phyloP scores from a whole-genome alignment of 2,888 invertebrate species.

The Plebejus melissa region DNA sequence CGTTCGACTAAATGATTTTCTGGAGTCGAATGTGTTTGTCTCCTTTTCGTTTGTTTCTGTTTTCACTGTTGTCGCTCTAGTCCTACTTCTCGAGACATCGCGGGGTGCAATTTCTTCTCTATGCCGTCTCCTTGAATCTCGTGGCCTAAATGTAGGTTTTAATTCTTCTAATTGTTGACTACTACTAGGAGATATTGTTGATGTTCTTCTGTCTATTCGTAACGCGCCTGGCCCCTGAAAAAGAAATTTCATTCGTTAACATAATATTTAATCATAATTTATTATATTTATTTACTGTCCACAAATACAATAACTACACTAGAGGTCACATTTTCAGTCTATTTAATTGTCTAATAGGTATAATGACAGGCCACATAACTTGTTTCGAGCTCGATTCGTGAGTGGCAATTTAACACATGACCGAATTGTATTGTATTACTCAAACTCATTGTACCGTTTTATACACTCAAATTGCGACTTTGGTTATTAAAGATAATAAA shows the following conservation, averaged over 20 bases:
- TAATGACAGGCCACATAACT: constrained; percentile 5
- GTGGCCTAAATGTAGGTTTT: constrained; percentile 53
- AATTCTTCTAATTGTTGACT: constrained; percentile 47
- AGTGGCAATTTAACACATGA: constrained; percentile 44
- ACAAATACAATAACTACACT: neutral
- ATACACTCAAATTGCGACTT: constrained; percentile 30
- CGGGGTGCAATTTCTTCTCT: constrained; percentile 50
- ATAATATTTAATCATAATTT: neutral
- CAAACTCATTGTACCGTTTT: constrained; percentile 33
- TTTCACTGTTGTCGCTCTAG: constrained; percentile 49
- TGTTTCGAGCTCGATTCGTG: constrained; percentile 34
- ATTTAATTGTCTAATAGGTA: constrained; percentile 2
- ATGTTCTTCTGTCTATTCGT: constrained; percentile 54
- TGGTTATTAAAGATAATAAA: neutral
- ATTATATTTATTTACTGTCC: neutral
- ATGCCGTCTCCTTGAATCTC: constrained; percentile 48
- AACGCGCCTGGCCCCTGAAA: constrained; percentile 61
- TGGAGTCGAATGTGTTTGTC: constrained; percentile 53
- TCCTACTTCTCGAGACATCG: constrained; percentile 49
- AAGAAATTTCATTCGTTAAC: constrained; percentile 30
- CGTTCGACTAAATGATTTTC: constrained; percentile 58
- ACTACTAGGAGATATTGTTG: constrained; percentile 46
- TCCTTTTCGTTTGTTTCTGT: constrained; percentile 51
- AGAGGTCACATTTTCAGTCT: neutral
- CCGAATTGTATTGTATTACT: constrained; percentile 37